These are phyloP conservation scores for Phoenicopterus ruber DNA, from an alignment of 2,113 vertebrate genomes.

Conservation along the genomic window DNA sequence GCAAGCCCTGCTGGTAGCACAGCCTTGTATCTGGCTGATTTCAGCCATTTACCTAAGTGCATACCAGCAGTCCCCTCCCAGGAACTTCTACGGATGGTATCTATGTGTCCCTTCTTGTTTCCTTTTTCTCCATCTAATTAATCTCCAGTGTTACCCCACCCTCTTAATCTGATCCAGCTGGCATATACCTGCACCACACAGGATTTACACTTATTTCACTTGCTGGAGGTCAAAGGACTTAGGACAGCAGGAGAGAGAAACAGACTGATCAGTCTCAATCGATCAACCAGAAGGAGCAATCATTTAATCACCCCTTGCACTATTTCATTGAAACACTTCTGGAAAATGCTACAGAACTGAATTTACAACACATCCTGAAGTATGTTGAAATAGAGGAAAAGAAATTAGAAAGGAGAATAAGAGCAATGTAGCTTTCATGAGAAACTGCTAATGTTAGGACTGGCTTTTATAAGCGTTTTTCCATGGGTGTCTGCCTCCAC, in stretches of 20 bases:
- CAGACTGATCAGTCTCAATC: background rate
- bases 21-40: background rate
- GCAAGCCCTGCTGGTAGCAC: background rate
- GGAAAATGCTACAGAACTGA: background rate
- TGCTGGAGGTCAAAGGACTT: background rate
- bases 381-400: background rate
- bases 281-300: background rate
- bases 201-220: constrained; percentile 34
- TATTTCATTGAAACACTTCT: background rate
- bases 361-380: background rate
- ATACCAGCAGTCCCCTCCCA: background rate
- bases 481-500: background rate
- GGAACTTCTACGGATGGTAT: background rate
- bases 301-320: background rate
- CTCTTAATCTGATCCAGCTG: constrained; percentile 35
- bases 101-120: constrained; percentile 40
- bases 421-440: background rate
- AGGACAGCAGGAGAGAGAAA: background rate
- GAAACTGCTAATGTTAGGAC: background rate
- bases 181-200: background rate
- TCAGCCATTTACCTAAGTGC: background rate
- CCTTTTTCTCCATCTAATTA: constrained; percentile 2
- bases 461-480: constrained; percentile 7
- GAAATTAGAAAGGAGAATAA: background rate
- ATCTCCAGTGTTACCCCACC: constrained; percentile 15